phyloP scores from a whole-genome alignment of 2,888 invertebrate species.

The Clunio marinus region DNA sequence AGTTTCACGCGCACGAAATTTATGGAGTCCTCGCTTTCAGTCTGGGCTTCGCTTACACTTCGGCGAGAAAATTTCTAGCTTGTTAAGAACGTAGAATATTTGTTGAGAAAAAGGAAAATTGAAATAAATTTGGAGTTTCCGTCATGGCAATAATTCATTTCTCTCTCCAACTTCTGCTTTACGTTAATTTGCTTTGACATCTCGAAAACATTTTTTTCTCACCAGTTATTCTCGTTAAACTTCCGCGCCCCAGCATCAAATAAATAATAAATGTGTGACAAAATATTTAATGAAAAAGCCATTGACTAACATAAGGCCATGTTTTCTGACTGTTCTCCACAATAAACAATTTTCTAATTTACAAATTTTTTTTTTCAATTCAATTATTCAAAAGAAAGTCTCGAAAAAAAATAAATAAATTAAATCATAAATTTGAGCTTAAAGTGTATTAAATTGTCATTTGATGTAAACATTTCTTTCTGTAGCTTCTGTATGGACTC shows the following conservation, averaged over 20 bases:
- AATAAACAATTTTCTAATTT: slow-evolving; percentile 35
- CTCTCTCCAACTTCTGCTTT: not conserved
- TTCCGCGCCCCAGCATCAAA: not conserved
- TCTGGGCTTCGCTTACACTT: not conserved
- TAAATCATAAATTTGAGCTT: slow-evolving; percentile 34
- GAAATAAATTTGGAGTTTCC: slow-evolving; percentile 7
- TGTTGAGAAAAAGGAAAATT: too few relatives aligned
- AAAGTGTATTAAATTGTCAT: slow-evolving; percentile 38
- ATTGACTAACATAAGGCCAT: not conserved
- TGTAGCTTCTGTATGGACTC: not conserved
- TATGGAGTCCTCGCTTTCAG: not conserved
- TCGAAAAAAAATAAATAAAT: slow-evolving; percentile 12
- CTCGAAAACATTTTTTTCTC: not conserved
- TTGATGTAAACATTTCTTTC: slow-evolving; percentile 20
- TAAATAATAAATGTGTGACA: slow-evolving; percentile 22
- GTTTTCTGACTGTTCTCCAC: not conserved
- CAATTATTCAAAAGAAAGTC: slow-evolving; percentile 17
- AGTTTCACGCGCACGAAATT: slow-evolving; percentile 1
- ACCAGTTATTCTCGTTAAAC: slow-evolving; percentile 5
- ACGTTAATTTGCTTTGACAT: slow-evolving; percentile 21
- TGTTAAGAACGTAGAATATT: too few relatives aligned
- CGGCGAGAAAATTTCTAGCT: not conserved
- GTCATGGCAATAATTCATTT: slow-evolving; percentile 10
- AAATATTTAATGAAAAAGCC: slow-evolving; percentile 19
- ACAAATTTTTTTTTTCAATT: slow-evolving; percentile 23